Base-by-base conservation (phyloP, 2,888 invertebrate species). In the Mesorhabditis spiculigera region DNA sequence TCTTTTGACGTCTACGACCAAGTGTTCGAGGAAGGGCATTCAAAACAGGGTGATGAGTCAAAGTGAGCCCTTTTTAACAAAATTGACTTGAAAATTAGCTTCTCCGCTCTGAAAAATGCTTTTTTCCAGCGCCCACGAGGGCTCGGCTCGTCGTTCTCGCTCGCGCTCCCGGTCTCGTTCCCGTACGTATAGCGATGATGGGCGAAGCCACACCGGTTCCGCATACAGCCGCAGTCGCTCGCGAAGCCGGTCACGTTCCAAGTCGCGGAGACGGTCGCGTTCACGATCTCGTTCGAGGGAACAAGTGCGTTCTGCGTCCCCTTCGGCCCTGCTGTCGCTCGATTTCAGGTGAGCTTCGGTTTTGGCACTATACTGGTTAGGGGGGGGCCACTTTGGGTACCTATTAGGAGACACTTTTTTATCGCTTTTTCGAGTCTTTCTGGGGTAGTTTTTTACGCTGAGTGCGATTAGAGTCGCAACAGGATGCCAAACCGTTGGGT, bases 1-100 rank as follows among this genome's bases (percentile, higher is more conserved):
- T 50, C 58, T 13, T 50, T 50, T 50, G 58, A 50, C 58, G n/a
- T n/a, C 58, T 50, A 50, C 58, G n/a, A 50, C 58, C 10, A 50
- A 13, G 58, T 50, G 58, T 28, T 28, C 28, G 58, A 50, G 58
- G n/a, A 50, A 13, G 58, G n/a, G 10, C 10, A 50, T n/a, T n/a
- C 58, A 50, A 13, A 50, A 10, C n/a, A 50, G 10, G n/a, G n/a
- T 50, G 58, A 50, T n/a, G n/a, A 50, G 10, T n/a, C n/a, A n/a
- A 50, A 50, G 58, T 50, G n/a, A 50, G 58, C 58, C n/a, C 2
- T 3, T 50, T 50, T 13, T 50, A 50, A 28, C 28, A 28, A 28
- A 28, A 28, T 28, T 28, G 1, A 28, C 28, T 28, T 28, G 28
- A 28, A 28, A 28, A 28, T 28, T 28, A 28, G 28, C 28, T 28